Evolutionary conservation across 2,888 invertebrate species (phyloP).

Genomic region (Nomada hirtipes): DNA sequence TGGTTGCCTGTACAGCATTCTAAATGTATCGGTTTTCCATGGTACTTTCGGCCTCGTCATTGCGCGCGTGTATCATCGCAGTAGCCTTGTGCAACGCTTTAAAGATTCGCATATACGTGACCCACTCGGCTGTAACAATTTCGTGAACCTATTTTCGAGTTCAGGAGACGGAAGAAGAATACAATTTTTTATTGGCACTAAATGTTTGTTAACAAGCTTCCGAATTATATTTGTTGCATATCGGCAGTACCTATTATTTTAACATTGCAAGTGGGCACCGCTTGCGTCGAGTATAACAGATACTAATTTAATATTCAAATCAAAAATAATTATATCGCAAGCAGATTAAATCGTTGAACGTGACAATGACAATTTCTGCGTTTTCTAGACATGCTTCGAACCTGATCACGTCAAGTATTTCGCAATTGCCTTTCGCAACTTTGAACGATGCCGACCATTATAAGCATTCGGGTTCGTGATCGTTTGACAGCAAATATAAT

Average conservation of each 20-base stretch:
- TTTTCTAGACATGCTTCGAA: neutral
- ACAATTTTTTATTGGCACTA: neutral
- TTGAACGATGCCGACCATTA: no score
- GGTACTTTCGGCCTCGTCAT: conserved; percentile 46
- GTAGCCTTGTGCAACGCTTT: conserved; percentile 43
- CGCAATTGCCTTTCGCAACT: neutral
- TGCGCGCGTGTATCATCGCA: neutral
- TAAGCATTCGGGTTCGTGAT: neutral
- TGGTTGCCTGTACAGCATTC: conserved; percentile 12
- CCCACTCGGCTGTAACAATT: conserved; percentile 3
- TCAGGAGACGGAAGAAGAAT: neutral
- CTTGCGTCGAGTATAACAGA: conserved; percentile 17
- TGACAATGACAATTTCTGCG: neutral
- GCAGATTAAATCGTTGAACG: neutral
- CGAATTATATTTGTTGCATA: conserved; percentile 17
- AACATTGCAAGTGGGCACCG: conserved; percentile 18
- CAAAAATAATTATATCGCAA: neutral
- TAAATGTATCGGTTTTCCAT: conserved; percentile 25
- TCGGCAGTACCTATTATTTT: conserved; percentile 10
- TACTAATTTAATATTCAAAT: neutral
- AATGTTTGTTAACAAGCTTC: conserved; percentile 3
- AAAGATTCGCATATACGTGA: conserved; percentile 47
- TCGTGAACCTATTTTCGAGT: neutral
- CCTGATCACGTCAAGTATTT: neutral
- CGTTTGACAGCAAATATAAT: conserved; percentile 7